A percentile compares a stretch with the other conserved stretches of the same genome.
Evolutionary conservation across 2,888 invertebrate species (phyloP).

Genomic region (Zaprionus obscuricornis): DNA sequence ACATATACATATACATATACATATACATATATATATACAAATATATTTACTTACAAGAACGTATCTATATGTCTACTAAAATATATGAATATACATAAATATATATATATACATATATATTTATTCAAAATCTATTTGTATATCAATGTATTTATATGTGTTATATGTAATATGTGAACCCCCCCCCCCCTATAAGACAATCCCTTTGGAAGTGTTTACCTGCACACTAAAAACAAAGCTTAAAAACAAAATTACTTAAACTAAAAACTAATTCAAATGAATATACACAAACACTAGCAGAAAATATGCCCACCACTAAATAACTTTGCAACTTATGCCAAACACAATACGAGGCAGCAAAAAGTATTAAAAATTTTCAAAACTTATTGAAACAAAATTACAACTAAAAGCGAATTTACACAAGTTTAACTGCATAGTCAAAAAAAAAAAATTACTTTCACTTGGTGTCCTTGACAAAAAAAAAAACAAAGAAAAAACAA

Average conservation of each 20-base stretch:
- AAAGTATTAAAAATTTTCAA: conserved; percentile 25
- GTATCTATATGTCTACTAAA: conserved; percentile 21
- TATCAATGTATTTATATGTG: conserved; percentile 71
- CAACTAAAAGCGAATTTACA: conserved; percentile 68
- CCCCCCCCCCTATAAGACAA: conserved; percentile 68
- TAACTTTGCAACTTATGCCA: conserved; percentile 25
- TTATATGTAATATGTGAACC: conserved; percentile 54
- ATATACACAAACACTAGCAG: conserved; percentile 47
- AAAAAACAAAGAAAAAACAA: conserved; percentile 49
- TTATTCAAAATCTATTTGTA: conserved; percentile 64
- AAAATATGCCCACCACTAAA: conserved; percentile 48
- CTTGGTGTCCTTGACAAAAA: conserved; percentile 72
- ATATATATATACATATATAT: conserved; percentile 48
- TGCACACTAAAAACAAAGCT: conserved; percentile 53
- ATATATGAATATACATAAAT: conserved; percentile 17
- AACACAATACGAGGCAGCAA: conserved; percentile 1
- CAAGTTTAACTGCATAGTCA: conserved; percentile 68
- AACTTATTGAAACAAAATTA: conserved; percentile 18
- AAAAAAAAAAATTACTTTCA: conserved; percentile 56
- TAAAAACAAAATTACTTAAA: too few species aligned
- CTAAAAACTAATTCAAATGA: conserved; percentile 7
- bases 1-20: conserved; percentile 13
- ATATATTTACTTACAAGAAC: too few species aligned
- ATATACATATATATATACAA: conserved; percentile 7
- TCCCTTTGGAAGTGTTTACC: conserved; percentile 69